phyloP scores from a whole-genome alignment of 2,113 vertebrate genomes.

The Ariopsis seemanni region DNA sequence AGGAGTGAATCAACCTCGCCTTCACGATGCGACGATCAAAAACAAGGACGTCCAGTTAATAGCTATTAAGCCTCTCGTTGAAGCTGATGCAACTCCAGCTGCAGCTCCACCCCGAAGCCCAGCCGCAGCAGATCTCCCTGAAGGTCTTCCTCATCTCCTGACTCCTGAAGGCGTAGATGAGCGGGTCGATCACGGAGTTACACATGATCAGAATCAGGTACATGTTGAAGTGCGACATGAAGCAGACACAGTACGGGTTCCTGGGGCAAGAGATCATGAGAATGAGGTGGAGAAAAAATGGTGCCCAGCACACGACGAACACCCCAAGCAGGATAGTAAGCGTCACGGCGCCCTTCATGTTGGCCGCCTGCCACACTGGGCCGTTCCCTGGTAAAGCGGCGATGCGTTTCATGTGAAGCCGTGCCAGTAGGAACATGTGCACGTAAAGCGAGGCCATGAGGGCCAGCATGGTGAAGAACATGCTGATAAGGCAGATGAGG shows the following conservation, averaged over 20 bases:
- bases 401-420: conserved; percentile 59
- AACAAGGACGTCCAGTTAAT: background rate
- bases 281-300: conserved; percentile 63
- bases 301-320: conserved; percentile 62
- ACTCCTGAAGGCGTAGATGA: conserved; percentile 61
- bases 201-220: conserved; percentile 65
- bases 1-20: background rate
- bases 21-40: background rate
- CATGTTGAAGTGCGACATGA: conserved; percentile 63
- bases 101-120: conserved; percentile 15
- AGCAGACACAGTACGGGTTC: conserved; percentile 61
- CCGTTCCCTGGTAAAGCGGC: conserved; percentile 50
- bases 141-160: conserved; percentile 64
- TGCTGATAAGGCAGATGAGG: conserved; percentile 57
- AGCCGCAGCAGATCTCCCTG: conserved; percentile 59
- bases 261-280: conserved; percentile 62
- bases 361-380: conserved; percentile 56
- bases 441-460: conserved; percentile 61
- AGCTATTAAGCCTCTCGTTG: conserved; percentile 3
- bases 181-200: conserved; percentile 62
- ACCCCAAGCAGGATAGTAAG: conserved; percentile 60
- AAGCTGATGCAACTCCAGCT: conserved; percentile 13
- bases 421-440: conserved; percentile 62
- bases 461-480: conserved; percentile 60
- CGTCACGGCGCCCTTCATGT: conserved; percentile 61